Base-by-base conservation (phyloP, 2,888 invertebrate species). In the Rhagonycha fulva region DNA sequence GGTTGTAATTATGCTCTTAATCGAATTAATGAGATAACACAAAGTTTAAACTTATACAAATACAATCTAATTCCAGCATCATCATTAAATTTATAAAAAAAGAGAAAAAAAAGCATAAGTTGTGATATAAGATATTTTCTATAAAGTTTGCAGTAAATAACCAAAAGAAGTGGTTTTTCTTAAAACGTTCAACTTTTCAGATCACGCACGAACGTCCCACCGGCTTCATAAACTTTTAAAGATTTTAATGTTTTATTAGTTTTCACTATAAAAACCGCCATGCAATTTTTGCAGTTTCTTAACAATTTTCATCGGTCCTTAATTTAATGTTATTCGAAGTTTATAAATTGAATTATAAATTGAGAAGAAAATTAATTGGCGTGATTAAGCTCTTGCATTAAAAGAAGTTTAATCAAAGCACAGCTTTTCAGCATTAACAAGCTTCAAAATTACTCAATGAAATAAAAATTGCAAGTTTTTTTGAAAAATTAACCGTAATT, bases 191-290 rank as follows among this genome's bases (percentile, higher is more conserved):
- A 72, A 68, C 72, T 68, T 72, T 72, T 72, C 72, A 68, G 62
- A 28, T 68, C 72, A 72, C 72, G 72, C 72, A 68, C 72, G 30
- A 68, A 68, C 28, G 24, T 71, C 47, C 66, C 14, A 62, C 14
- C 62, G 60, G 62, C 67, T 68, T 62, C 68, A 72, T 72, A 72
- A 72, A 72, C 62, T 68, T 66, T 26, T 72, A 23, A 32, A 26
- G 68, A 72, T 68, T 72, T 72, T 72, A 62, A 72, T 62, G 19
- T 62, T 68, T 68, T 72, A 67, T 68, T 72, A 68, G 67, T 68
- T 72, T 68, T 19, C 62, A 61, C 62, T 47, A n/a, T 72, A 47
- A 24, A 14, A 30, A 68, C 23, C 24, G n/a, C 68, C 28, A 26
- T 14, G 62, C 68, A 62, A 23, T 24, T 24, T 23, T 24, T 23